phyloP scores from a whole-genome alignment of 2,113 vertebrate species.

The Gasterosteus aculeatus region DNA sequence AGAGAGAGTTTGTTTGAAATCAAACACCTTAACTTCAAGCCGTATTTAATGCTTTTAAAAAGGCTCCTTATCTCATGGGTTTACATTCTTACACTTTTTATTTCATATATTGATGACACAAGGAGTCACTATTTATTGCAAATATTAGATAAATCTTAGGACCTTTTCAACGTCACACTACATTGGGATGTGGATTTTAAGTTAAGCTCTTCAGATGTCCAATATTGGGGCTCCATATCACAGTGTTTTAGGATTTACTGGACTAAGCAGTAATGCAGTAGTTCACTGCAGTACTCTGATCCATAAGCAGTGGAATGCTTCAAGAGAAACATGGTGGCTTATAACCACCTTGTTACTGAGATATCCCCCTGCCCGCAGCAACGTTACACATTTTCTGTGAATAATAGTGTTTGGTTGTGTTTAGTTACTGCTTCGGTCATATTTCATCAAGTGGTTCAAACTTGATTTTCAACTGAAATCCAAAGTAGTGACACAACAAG shows the following conservation, averaged over 20 bases:
- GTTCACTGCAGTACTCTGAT: neutral
- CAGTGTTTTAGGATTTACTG: neutral
- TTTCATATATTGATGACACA: neutral
- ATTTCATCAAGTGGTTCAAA: neutral
- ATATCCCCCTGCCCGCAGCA: neutral
- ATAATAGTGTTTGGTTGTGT: neutral
- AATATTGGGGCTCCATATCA: neutral
- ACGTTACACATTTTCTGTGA: neutral
- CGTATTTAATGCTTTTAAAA: neutral
- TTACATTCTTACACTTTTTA: neutral
- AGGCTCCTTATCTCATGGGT: neutral
- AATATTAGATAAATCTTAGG: too few species aligned
- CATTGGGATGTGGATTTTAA: neutral
- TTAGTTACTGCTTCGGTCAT: neutral
- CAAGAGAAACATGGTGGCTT: neutral
- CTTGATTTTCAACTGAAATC: neutral
- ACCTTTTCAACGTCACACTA: neutral
- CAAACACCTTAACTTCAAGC: neutral
- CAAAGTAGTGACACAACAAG: neutral
- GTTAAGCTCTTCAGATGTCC: neutral
- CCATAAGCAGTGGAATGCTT: neutral
- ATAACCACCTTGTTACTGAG: neutral
- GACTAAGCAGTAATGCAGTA: neutral
- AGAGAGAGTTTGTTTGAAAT: slow-evolving; percentile 6
- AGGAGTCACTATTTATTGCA: neutral